These are phyloP conservation scores for Colletes gigas DNA, from an alignment of 1,140 invertebrate genomes.

Conservation along the genomic window DNA sequence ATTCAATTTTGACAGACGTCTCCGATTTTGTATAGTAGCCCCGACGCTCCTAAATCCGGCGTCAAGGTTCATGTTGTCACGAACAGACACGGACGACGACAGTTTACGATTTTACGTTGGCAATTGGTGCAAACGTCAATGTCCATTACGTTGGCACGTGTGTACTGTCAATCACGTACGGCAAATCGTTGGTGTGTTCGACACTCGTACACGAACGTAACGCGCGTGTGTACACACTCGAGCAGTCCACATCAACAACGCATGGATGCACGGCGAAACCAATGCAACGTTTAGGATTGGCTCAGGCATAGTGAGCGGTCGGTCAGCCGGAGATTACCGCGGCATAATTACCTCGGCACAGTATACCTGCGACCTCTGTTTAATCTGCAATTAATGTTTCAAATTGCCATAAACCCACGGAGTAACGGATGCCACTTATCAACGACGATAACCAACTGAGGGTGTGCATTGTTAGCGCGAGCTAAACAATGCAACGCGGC, in stretches of 20 bases:
- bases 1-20: constrained; percentile 21
- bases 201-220: constrained; percentile 24
- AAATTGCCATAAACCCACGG: constrained; percentile 76
- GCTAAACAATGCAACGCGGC: constrained; percentile 25
- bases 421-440: constrained; percentile 78
- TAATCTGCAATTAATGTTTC: constrained; percentile 80
- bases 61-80: constrained; percentile 40
- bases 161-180: constrained; percentile 60
- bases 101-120: constrained; percentile 49
- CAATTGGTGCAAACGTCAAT: constrained; percentile 48
- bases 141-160: constrained; percentile 49
- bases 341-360: constrained; percentile 75
- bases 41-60: constrained; percentile 32
- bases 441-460: constrained; percentile 66
- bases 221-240: constrained; percentile 57
- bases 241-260: constrained; percentile 61
- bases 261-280: constrained; percentile 66
- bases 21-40: constrained; percentile 11
- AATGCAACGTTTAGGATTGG: constrained; percentile 71
- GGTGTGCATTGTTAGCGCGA: constrained; percentile 32
- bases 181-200: constrained; percentile 51
- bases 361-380: constrained; percentile 72
- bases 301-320: constrained; percentile 65
- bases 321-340: constrained; percentile 77
- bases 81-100: constrained; percentile 27